Percentiles rank a stretch among this genome's conserved stretches.
Conservation (phyloP, 2,888 invertebrate genomes). For the Heliconius ismenius region DNA sequence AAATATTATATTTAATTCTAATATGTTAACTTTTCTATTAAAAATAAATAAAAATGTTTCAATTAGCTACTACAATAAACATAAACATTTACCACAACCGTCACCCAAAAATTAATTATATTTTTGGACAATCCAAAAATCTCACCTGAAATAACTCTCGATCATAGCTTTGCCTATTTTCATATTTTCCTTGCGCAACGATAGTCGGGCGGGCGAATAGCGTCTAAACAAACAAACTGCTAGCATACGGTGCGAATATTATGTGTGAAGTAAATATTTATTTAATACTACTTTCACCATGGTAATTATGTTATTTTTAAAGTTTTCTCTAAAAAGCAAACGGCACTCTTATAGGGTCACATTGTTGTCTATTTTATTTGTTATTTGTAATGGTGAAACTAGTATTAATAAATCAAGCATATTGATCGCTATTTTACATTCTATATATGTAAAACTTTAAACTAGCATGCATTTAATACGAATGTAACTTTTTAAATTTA, state of each 20-base stretch:
- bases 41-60: neutral
- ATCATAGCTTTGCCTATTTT: conserved; percentile 89
- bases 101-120: conserved; percentile 3
- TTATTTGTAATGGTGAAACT: conserved; percentile 21
- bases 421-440: conserved; percentile 5
- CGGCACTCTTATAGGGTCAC: no score
- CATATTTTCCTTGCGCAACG: conserved; percentile 90
- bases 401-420: conserved; percentile 25
- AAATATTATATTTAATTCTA: no score
- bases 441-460: neutral
- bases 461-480: neutral
- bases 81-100: neutral
- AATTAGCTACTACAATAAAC: no score
- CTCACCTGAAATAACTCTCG: conserved; percentile 91
- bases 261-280: conserved; percentile 34
- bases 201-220: conserved; percentile 91
- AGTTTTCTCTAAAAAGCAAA: no score
- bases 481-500: neutral
- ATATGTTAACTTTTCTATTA: no score
- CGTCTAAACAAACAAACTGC: conserved; percentile 85
- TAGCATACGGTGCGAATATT: conserved; percentile 56
- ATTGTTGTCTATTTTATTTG: no score
- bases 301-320: no score
- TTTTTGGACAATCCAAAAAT: conserved; percentile 30
- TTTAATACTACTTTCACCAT: conserved; percentile 20